Evolutionary conservation across 2,797 vertebrate species (phyloP).

Genomic region (Rhabdophis nuchalis): DNA sequence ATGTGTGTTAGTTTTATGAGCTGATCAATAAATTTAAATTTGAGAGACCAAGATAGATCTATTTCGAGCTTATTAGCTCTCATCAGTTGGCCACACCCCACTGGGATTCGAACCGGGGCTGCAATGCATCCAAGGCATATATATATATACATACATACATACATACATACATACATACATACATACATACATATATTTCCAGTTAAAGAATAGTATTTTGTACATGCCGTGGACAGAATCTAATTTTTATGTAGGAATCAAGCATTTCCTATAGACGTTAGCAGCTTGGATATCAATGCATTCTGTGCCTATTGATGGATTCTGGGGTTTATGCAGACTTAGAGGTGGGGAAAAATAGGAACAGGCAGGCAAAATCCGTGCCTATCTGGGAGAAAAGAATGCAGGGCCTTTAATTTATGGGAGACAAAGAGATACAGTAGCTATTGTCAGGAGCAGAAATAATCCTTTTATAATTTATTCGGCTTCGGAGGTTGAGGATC

Average conservation of each 20-base stretch:
- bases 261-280: background rate
- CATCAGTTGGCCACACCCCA: too few species aligned
- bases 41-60: too few species aligned
- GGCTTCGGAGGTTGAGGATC: slow-evolving; percentile 61
- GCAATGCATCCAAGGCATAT: too few species aligned
- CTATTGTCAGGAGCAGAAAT: slow-evolving; percentile 65
- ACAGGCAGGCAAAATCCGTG: background rate
- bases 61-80: too few species aligned
- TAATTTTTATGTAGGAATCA: background rate
- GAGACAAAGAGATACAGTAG: slow-evolving; percentile 65
- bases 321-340: background rate
- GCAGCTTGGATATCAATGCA: background rate
- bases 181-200: background rate
- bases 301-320: background rate
- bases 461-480: slow-evolving; percentile 61
- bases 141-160: too few species aligned
- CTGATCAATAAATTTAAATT: too few species aligned
- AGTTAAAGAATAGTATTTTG: background rate
- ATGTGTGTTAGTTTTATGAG: too few species aligned
- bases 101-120: too few species aligned
- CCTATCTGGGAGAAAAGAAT: background rate
- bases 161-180: too few species aligned
- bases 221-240: background rate
- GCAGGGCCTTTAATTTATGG: slow-evolving; percentile 63
- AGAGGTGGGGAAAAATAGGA: background rate